Evolutionary conservation across 2,888 invertebrate genomes (phyloP).

Genomic region (Drosophila helvetica): DNA sequence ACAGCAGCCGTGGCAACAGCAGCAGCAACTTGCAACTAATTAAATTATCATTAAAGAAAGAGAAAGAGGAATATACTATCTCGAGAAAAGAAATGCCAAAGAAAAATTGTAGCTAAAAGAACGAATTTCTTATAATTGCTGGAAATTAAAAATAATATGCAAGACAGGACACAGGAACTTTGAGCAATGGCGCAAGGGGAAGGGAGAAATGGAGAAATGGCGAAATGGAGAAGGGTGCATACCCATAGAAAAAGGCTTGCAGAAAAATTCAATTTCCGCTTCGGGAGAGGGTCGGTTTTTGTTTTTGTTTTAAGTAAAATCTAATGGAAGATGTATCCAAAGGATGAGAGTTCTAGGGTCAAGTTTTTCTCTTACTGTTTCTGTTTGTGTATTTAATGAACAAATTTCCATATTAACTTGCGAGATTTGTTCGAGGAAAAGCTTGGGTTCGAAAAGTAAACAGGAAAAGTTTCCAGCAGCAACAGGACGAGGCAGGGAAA

Average conservation of each 20-base stretch:
- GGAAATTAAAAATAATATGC: conserved; percentile 56
- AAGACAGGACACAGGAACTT: conserved; percentile 6
- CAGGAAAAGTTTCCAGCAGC: background rate
- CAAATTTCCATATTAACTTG: conserved; percentile 26
- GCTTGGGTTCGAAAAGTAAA: background rate
- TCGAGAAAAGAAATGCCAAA: background rate
- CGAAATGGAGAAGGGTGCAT: conserved; percentile 5
- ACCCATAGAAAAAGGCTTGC: conserved; percentile 11
- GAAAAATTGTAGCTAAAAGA: conserved; percentile 51
- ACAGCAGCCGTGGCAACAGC: conserved; percentile 35
- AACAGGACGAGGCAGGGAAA: background rate
- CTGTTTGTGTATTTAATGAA: conserved; percentile 15
- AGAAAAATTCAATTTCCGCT: conserved; percentile 72
- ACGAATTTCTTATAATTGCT: conserved; percentile 70
- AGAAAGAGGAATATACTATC: conserved; percentile 10
- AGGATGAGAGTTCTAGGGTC: conserved; percentile 15
- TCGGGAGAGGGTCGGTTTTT: conserved; percentile 14
- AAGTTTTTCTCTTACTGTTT: conserved; percentile 10
- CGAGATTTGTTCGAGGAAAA: background rate
- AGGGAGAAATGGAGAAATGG: background rate
- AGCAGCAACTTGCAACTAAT: conserved; percentile 72
- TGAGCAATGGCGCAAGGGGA: background rate
- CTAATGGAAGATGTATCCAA: too few relatives aligned
- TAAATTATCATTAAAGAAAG: conserved; percentile 71
- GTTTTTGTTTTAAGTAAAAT: conserved; percentile 19